Conservation (phyloP, 2,113 vertebrate genomes). For the Pelodiscus sinensis region DNA sequence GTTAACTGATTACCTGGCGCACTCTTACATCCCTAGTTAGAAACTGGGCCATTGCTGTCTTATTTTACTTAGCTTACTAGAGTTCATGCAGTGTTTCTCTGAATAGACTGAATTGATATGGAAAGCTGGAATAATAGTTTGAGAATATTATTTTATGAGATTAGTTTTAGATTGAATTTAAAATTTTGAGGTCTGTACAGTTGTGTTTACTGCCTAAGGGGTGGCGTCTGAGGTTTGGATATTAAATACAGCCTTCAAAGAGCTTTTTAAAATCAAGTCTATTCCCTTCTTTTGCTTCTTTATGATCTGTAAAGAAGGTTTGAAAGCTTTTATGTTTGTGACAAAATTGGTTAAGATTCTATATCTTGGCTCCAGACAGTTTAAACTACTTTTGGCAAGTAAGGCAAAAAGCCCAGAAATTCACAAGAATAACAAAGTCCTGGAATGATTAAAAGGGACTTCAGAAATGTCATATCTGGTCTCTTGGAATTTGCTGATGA, state of each 20-base stretch:
- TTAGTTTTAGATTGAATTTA: background rate
- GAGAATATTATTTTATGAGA: background rate
- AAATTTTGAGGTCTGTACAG: background rate
- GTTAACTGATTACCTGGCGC: too few relatives aligned
- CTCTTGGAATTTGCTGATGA: background rate
- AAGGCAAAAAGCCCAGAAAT: background rate
- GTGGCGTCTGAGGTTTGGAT: background rate
- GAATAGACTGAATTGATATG: background rate
- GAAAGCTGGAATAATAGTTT: background rate
- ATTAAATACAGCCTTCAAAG: background rate
- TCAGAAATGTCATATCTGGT: background rate
- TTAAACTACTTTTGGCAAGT: background rate
- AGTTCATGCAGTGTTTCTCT: background rate
- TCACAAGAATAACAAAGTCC: background rate
- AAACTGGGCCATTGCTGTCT: background rate
- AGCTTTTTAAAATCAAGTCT: background rate
- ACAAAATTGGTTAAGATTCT: background rate
- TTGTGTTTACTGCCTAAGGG: background rate
- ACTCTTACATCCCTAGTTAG: background rate
- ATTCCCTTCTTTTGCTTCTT: background rate
- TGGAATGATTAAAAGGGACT: background rate
- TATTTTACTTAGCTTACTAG: background rate
- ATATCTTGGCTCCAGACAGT: background rate
- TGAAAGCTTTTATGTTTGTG: background rate
- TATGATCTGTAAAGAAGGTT: background rate